Evolutionary conservation across 2,113 vertebrate species (phyloP).

Genomic region (Elanus axillaris): DNA sequence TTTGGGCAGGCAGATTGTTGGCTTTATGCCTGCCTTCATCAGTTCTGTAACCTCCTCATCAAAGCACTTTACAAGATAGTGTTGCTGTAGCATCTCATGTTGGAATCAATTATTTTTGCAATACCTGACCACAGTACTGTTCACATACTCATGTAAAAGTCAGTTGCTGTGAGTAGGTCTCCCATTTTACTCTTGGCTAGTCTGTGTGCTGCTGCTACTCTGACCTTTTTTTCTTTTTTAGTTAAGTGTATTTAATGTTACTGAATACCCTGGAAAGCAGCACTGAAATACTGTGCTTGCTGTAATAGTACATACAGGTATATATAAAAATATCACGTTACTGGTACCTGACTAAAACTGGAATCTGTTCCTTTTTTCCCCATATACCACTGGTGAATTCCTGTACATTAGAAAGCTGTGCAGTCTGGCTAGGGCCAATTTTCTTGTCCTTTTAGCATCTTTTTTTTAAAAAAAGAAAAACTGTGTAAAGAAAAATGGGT

Average conservation of each 20-base stretch:
- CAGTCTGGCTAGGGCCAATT: not conserved
- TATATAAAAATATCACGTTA: not conserved
- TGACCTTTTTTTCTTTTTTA: not conserved
- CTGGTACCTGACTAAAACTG: not conserved
- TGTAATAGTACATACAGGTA: not conserved
- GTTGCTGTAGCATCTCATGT: not conserved
- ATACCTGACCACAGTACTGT: not conserved
- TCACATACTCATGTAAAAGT: not conserved
- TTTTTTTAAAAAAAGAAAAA: not conserved
- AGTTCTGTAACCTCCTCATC: not conserved
- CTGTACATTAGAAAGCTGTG: not conserved
- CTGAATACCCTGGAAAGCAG: not conserved
- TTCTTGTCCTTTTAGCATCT: not conserved
- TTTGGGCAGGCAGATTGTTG: not conserved
- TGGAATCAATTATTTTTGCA: not conserved
- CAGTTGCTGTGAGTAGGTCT: not conserved
- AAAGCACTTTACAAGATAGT: not conserved
- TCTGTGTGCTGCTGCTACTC: not conserved
- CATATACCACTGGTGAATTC: not conserved
- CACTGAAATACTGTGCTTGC: not conserved
- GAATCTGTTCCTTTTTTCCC: not conserved
- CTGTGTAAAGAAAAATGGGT: conserved; percentile 11
- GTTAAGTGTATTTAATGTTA: not conserved
- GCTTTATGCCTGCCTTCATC: not conserved
- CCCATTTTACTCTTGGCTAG: not conserved